phyloP scores from a whole-genome alignment of 2,888 invertebrate genomes.

The Steinernema scapterisci region DNA sequence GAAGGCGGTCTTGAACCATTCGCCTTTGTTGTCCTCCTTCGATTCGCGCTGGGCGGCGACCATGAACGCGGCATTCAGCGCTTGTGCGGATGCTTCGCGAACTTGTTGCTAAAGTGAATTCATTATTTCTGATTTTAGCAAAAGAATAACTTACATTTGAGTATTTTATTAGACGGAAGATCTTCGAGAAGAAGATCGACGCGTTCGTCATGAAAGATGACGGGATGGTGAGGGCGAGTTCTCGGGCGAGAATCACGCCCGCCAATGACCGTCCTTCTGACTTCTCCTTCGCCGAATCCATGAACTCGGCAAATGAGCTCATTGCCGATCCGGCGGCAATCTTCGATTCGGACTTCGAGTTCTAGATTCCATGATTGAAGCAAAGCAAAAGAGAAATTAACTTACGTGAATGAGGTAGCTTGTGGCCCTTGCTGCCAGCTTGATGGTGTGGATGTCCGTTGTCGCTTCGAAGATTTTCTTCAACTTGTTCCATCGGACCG shows the following conservation, averaged over 20 bases:
- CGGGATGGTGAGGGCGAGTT: slow-evolving; percentile 91
- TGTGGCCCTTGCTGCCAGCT: slow-evolving; percentile 90
- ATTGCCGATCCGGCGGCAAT: not conserved
- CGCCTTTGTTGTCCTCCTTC: slow-evolving; percentile 79
- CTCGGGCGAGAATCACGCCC: slow-evolving; percentile 78
- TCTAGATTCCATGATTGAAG: too few relatives aligned
- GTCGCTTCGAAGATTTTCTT: slow-evolving; percentile 4
- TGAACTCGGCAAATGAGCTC: slow-evolving; percentile 34
- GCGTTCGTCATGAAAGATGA: slow-evolving; percentile 82
- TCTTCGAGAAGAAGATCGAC: slow-evolving; percentile 70
- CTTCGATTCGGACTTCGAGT: slow-evolving; percentile 80
- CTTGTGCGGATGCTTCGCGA: slow-evolving; percentile 89
- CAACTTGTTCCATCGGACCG: not conserved
- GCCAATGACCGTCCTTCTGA: slow-evolving; percentile 38
- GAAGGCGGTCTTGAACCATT: slow-evolving; percentile 75
- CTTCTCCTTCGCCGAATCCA: not conserved
- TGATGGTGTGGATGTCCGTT: slow-evolving; percentile 73
- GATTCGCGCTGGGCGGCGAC: slow-evolving; percentile 94
- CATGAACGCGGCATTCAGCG: slow-evolving; percentile 84
- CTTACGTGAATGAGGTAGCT: slow-evolving; percentile 81
- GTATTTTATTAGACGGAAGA: slow-evolving; percentile 62
- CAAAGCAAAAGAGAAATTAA: not conserved
- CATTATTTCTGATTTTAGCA: not conserved
- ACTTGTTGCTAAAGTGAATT: slow-evolving; percentile 76
- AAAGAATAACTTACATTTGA: slow-evolving; percentile 51